These are phyloP conservation scores for Euglossa dilemma DNA, from an alignment of 1,140 invertebrate species.

Conservation along the genomic window DNA sequence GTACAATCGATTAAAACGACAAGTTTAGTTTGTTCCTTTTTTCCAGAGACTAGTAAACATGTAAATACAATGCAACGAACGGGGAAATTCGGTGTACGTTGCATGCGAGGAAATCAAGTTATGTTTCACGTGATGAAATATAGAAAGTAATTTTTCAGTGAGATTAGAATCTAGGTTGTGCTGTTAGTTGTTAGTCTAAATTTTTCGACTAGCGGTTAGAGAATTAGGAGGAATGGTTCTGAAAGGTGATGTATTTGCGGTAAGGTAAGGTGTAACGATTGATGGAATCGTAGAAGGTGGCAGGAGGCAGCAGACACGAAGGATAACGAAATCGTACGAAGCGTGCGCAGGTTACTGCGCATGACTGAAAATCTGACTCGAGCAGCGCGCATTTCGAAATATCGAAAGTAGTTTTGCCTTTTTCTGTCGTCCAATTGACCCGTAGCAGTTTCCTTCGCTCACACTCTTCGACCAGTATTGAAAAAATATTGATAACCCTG, in stretches of 20 bases:
- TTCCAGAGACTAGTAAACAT: not conserved
- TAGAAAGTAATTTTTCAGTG: constrained; percentile 8
- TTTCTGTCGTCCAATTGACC: not conserved
- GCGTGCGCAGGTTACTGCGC: constrained; percentile 8
- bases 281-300: not conserved
- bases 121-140: not conserved
- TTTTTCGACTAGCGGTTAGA: not conserved
- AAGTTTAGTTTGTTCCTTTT: not conserved
- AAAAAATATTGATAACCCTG: not conserved
- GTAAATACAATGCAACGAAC: not conserved
- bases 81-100: not conserved
- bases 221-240: not conserved
- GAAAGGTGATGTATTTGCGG: not conserved
- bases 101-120: not conserved
- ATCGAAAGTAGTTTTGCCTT: constrained; percentile 46
- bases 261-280: not conserved
- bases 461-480: not conserved
- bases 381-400: constrained; percentile 47
- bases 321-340: constrained; percentile 16
- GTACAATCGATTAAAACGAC: not conserved
- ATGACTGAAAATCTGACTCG: constrained; percentile 37
- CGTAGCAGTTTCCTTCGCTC: not conserved
- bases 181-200: no score
- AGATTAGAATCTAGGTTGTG: not conserved
- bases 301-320: not conserved